Conservation (phyloP, 1,140 invertebrate genomes). For the Atta cephalotes region DNA sequence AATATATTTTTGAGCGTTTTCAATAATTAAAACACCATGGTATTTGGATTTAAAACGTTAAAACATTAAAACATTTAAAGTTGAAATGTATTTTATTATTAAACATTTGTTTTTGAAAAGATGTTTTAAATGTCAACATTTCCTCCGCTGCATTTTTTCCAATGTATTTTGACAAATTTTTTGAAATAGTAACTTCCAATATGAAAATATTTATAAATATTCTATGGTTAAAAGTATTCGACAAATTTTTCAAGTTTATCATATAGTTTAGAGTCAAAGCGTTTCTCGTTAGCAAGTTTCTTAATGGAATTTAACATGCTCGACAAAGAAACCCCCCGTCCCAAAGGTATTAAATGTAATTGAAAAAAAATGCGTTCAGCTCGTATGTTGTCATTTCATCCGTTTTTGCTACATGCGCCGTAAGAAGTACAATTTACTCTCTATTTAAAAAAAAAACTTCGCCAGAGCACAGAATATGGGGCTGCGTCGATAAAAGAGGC, state of each 20-base stretch:
- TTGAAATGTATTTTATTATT: too few species aligned
- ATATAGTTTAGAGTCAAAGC: neutral
- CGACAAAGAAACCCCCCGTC: neutral
- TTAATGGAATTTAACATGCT: constrained; percentile 20
- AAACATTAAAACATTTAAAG: too few species aligned
- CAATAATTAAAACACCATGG: too few species aligned
- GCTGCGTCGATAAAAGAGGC: constrained; percentile 17
- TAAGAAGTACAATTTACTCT: constrained; percentile 25
- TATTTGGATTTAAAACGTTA: too few species aligned
- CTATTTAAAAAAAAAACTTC: constrained; percentile 41
- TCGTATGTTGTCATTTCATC: constrained; percentile 24
- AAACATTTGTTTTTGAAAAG: too few species aligned
- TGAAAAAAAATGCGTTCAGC: constrained; percentile 34
- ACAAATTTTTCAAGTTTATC: neutral
- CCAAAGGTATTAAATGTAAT: constrained; percentile 28
- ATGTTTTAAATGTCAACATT: too few species aligned
- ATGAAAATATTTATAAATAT: neutral
- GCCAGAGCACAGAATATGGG: constrained; percentile 27
- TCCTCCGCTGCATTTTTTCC: too few species aligned
- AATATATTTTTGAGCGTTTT: too few species aligned
- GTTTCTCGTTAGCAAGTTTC: constrained; percentile 5
- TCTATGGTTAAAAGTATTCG: neutral
- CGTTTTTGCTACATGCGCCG: neutral
- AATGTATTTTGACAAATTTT: neutral
- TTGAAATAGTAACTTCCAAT: neutral